Conservation (phyloP, 2,888 invertebrate genomes). For the Volucella bombylans region DNA sequence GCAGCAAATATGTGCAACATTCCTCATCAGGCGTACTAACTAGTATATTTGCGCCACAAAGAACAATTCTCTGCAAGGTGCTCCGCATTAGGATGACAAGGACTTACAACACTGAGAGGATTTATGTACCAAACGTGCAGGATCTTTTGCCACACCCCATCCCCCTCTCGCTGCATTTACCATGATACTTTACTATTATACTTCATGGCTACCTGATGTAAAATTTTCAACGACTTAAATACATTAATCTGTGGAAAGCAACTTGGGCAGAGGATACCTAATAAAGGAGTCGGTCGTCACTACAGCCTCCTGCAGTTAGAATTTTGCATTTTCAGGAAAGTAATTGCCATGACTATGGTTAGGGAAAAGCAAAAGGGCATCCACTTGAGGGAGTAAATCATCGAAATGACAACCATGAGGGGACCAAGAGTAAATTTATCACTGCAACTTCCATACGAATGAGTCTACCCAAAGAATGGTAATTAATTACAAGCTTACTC, state of each 20-base stretch:
- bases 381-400: constrained; percentile 50
- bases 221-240: constrained; percentile 21
- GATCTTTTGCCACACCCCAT: background rate
- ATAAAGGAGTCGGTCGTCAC: background rate
- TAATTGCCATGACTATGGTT: constrained; percentile 29
- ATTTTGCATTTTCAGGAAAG: constrained; percentile 30
- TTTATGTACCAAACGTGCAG: constrained; percentile 44
- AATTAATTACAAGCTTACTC: constrained; percentile 53
- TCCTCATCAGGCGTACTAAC: constrained; percentile 36
- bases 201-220: constrained; percentile 37
- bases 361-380: constrained; percentile 4
- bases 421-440: constrained; percentile 45
- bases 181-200: constrained; percentile 29
- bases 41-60: constrained; percentile 13
- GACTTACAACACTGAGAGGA: constrained; percentile 32
- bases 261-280: background rate
- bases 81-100: constrained; percentile 45
- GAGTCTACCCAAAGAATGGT: constrained; percentile 21
- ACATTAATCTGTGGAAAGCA: constrained; percentile 27
- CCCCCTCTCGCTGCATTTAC: background rate
- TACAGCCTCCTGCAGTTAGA: background rate
- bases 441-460: constrained; percentile 36
- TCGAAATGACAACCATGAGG: constrained; percentile 43
- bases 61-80: constrained; percentile 11
- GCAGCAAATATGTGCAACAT: constrained; percentile 37